These are phyloP conservation scores for Tetanocera ferruginea DNA, from an alignment of 2,888 invertebrate genomes.

Conservation along the genomic window DNA sequence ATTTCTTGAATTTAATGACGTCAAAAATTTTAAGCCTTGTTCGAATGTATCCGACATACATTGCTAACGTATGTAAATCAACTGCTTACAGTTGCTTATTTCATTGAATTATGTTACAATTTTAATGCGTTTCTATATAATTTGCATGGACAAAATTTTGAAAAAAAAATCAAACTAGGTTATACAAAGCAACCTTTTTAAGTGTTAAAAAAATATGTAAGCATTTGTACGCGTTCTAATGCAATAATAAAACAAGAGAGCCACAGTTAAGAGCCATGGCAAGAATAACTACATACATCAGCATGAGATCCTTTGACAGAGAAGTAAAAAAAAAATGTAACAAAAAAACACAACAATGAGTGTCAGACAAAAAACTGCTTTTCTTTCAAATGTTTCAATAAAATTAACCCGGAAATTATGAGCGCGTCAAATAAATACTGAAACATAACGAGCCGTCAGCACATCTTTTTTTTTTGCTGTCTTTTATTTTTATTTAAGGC, in stretches of 20 bases:
- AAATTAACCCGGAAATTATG: constrained; percentile 57
- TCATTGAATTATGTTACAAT: constrained; percentile 52
- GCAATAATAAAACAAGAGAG: constrained; percentile 15
- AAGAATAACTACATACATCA: background rate
- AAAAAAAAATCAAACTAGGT: constrained; percentile 34
- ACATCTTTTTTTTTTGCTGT: constrained; percentile 47
- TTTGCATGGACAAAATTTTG: constrained; percentile 6
- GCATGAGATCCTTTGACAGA: constrained; percentile 14
- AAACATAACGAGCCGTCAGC: constrained; percentile 53
- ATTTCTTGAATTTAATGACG: background rate
- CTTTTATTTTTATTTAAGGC: constrained; percentile 44
- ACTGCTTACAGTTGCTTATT: constrained; percentile 47
- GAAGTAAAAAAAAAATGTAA: constrained; percentile 31
- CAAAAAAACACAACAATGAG: constrained; percentile 11
- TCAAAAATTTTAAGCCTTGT: background rate
- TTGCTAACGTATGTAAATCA: background rate
- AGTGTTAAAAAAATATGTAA: background rate
- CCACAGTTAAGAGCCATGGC: background rate
- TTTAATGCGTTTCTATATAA: constrained; percentile 40
- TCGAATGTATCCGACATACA: too few relatives aligned
- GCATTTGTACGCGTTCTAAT: background rate
- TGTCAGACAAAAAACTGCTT: constrained; percentile 36
- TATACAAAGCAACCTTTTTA: background rate
- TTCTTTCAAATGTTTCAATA: constrained; percentile 52
- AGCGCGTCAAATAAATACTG: constrained; percentile 51